A percentile compares a stretch with the other conserved stretches of the same genome.
Evolutionary conservation across 2,113 vertebrate genomes (phyloP).

Genomic region (Vidua chalybeata): DNA sequence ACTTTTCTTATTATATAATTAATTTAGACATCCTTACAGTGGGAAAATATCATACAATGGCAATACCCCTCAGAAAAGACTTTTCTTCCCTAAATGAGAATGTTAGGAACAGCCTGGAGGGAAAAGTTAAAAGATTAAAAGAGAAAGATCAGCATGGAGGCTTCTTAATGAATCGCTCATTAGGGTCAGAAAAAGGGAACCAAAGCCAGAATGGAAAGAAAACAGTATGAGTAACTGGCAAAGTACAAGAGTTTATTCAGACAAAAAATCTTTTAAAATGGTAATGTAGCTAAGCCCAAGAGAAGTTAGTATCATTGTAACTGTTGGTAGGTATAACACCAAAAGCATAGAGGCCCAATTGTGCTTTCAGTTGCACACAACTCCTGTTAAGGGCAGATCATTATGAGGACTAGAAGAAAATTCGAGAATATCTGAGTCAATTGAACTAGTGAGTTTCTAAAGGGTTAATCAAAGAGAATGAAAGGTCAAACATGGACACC

Average conservation of each 20-base stretch:
- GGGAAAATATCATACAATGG: slow-evolving; percentile 10
- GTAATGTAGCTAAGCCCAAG: neutral
- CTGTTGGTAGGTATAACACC: neutral
- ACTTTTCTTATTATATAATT: slow-evolving; percentile 35
- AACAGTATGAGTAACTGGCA: slow-evolving; percentile 21
- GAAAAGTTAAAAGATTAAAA: slow-evolving; percentile 64
- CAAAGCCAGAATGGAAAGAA: slow-evolving; percentile 5
- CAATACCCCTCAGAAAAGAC: slow-evolving; percentile 19
- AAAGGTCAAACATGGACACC: neutral
- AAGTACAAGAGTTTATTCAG: slow-evolving; percentile 34
- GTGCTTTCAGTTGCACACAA: neutral
- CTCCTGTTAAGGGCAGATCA: neutral
- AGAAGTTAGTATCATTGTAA: neutral
- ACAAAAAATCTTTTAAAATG: slow-evolving; percentile 34
- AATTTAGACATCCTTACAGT: slow-evolving; percentile 36
- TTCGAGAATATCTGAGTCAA: neutral
- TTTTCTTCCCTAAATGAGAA: slow-evolving; percentile 45
- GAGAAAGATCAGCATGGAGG: slow-evolving; percentile 54
- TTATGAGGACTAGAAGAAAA: neutral
- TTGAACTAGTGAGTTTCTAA: neutral
- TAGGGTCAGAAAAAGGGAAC: slow-evolving; percentile 52
- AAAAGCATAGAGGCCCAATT: neutral
- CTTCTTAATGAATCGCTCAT: slow-evolving; percentile 63
- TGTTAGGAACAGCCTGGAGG: slow-evolving; percentile 53
- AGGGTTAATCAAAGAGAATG: slow-evolving; percentile 9